These are phyloP conservation scores for Syrphus vitripennis DNA, from an alignment of 2,888 invertebrate species.

Conservation along the genomic window DNA sequence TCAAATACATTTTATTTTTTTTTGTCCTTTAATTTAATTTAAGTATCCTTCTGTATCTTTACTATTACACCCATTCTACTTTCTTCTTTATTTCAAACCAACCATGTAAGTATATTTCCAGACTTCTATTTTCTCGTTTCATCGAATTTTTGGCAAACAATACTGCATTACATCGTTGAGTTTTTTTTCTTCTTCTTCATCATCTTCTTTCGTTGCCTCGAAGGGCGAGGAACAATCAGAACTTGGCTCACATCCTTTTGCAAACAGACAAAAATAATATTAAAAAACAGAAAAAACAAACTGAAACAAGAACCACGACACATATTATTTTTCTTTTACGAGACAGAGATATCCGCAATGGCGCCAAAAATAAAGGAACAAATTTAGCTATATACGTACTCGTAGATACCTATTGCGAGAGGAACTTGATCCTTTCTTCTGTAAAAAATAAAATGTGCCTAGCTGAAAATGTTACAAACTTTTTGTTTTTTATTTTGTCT, in stretches of 20 bases:
- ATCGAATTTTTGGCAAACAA: slow-evolving; percentile 51
- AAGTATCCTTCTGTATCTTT: neutral
- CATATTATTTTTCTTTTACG: slow-evolving; percentile 21
- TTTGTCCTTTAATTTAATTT: neutral
- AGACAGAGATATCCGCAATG: slow-evolving; percentile 64
- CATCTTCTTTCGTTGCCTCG: neutral
- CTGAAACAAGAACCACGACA: slow-evolving; percentile 36
- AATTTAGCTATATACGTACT: neutral
- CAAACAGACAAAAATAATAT: slow-evolving; percentile 22
- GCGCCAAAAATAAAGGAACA: slow-evolving; percentile 45
- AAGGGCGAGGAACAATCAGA: slow-evolving; percentile 30
- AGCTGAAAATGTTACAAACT: neutral
- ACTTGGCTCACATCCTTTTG: slow-evolving; percentile 54
- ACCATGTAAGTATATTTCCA: slow-evolving; percentile 23
- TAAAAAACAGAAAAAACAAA: neutral
- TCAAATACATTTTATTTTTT: neutral
- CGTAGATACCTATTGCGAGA: neutral
- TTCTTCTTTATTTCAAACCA: neutral
- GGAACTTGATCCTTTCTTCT: neutral
- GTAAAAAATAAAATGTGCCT: neutral
- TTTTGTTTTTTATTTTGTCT: neutral
- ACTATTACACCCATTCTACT: neutral
- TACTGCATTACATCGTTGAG: slow-evolving; percentile 39
- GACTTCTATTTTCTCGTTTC: slow-evolving; percentile 40
- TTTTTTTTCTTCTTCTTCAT: neutral